Evolutionary conservation across 2,797 vertebrate genomes (phyloP).

Genomic region (Falco columbarius): DNA sequence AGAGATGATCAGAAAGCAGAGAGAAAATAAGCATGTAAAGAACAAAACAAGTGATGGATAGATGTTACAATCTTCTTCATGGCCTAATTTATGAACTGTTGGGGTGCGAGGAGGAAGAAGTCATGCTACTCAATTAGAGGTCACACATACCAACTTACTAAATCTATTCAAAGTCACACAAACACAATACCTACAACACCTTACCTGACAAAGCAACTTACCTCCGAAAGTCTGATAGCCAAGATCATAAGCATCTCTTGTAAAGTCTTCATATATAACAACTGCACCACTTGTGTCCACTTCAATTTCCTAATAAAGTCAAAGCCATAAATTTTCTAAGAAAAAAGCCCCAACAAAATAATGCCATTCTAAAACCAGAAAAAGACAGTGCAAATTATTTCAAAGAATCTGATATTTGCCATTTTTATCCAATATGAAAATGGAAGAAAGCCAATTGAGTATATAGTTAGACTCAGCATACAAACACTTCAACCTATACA

Average conservation of each 20-base stretch:
- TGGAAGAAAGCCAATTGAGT: neutral
- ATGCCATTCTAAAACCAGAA: neutral
- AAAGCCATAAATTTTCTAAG: neutral
- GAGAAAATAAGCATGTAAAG: neutral
- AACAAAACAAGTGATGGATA: neutral
- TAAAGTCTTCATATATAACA: slow-evolving; percentile 72
- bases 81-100: neutral
- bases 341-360: neutral
- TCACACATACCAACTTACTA: neutral
- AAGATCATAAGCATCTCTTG: slow-evolving; percentile 71
- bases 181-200: neutral
- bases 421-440: neutral
- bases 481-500: neutral
- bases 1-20: neutral
- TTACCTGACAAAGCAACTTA: slow-evolving; percentile 37
- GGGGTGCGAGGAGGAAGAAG: neutral
- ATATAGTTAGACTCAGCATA: neutral
- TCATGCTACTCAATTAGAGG: neutral
- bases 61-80: neutral
- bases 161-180: neutral
- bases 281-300: slow-evolving; percentile 63
- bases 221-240: slow-evolving; percentile 72
- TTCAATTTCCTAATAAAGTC: slow-evolving; percentile 64
- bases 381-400: neutral
- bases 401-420: neutral